Percentiles rank a stretch among this genome's conserved stretches.
Evolutionary conservation across 2,113 vertebrate species (phyloP).

Genomic region (Dolichallabes microphthalmus): DNA sequence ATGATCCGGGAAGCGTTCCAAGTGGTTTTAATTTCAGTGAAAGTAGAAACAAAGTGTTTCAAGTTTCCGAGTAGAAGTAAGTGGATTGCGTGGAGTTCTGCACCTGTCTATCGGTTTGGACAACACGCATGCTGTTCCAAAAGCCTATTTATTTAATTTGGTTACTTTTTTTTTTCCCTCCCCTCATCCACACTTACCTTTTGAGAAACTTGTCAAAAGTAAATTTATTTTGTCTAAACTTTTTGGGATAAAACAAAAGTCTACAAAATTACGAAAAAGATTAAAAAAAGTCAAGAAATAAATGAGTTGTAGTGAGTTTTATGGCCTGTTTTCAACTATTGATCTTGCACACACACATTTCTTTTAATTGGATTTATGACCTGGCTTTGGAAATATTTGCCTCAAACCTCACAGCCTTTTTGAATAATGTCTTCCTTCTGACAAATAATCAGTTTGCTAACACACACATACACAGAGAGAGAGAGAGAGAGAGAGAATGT

Average conservation of each 20-base stretch:
- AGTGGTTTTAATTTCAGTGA: background rate
- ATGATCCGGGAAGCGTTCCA: background rate
- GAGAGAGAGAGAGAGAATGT: background rate
- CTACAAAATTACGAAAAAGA: background rate
- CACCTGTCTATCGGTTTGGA: background rate
- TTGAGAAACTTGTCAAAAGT: background rate
- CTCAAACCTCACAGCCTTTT: background rate
- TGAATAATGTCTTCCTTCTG: conserved; percentile 26
- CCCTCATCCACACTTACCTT: background rate
- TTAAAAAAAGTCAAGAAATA: background rate
- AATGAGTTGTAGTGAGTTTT: conserved; percentile 7
- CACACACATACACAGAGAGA: background rate
- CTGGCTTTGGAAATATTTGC: background rate
- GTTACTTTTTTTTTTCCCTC: background rate
- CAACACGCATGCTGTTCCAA: background rate
- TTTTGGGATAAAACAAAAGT: background rate
- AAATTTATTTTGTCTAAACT: background rate
- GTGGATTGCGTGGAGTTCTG: background rate
- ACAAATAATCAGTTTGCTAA: conserved; percentile 1
- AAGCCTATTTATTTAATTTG: background rate
- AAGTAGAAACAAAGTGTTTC: conserved; percentile 3
- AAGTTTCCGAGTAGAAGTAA: background rate
- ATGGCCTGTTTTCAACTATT: conserved; percentile 12
- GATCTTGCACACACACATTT: conserved; percentile 5
- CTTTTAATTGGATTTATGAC: conserved; percentile 23